Base-by-base conservation (phyloP, 1,140 invertebrate genomes). In the Anadara kagoshimensis region DNA sequence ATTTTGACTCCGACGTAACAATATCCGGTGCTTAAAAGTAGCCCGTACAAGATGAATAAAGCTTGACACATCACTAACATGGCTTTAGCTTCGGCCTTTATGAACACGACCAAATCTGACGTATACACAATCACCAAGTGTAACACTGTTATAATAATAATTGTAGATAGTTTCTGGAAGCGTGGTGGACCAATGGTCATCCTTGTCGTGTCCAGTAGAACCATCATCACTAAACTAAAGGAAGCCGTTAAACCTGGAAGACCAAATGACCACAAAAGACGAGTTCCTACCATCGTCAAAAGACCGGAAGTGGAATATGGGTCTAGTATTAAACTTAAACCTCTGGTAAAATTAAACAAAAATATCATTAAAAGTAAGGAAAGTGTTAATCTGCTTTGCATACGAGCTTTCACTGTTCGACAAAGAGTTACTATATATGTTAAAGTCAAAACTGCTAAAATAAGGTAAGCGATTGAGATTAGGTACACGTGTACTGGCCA, bases 401-500 rank as follows among this genome's bases (percentile, higher is more conserved):
- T 24, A 1, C 74, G 16, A 12, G 36, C n/a, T 36, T 45, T 45
- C 5, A 69, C 5, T 18, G 69, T 58, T 12, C 74, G 61, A 26
- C 73, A 61, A 2, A 74, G n/a, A 1, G 68, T 58, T 2, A 61
- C 18, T 22, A 61, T 62, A 41, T 54, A 66, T 5, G 65, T 18
- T 41, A 65, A 16, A 0, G 63, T 1, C 56, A 66, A 70, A 10
- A 69, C 26, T 0, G 53, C n/a, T 10, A 49, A 45, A n/a, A 64
- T 12, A 12, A n/a, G n/a, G n/a, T 64, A 64, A 64, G 24, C 49
- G 18, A 44, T 20, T 47, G 68, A 71, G 57, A 77, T 76, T 18
- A 81, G 26, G 54, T 79, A 81, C 3, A 78, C 70, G 53, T 81
- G 79, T n/a, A 76, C 43, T 0, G 76, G 75, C 79, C 79, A 81